Evolutionary conservation across 64 coral and sea anemone species (phyloP).

Genomic region (Montipora capricornis): DNA sequence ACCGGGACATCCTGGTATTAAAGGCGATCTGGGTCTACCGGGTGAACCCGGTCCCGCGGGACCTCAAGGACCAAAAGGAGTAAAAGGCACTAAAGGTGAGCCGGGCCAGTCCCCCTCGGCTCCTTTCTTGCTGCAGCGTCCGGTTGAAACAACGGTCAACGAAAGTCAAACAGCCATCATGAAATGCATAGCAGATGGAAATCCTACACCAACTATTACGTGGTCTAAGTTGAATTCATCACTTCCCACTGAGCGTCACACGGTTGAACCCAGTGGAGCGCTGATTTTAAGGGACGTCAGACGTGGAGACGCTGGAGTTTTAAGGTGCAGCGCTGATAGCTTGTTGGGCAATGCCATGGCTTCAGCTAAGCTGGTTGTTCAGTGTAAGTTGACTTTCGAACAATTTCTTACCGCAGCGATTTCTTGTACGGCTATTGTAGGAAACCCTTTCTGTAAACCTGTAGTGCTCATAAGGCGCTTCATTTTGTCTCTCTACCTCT

Average conservation of each 20-base stretch:
- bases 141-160: background rate
- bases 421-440: no score
- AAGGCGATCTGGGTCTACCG: conserved; percentile 1
- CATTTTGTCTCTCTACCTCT: no score
- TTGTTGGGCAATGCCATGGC: conserved; percentile 20
- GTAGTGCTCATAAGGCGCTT: no score
- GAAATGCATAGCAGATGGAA: conserved; percentile 39
- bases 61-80: conserved; percentile 14
- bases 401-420: no score
- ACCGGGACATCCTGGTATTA: background rate
- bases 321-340: conserved; percentile 47
- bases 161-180: conserved; percentile 29
- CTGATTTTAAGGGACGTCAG: conserved; percentile 18
- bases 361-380: conserved; percentile 20
- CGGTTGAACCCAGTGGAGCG: conserved; percentile 8
- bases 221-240: conserved; percentile 1
- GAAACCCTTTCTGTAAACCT: no score
- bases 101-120: background rate
- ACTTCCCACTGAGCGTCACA: conserved; percentile 25
- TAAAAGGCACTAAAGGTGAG: conserved; percentile 32
- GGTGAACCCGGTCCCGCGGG: background rate
- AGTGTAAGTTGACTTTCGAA: conserved; percentile 18
- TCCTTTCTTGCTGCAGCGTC: background rate
- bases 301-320: conserved; percentile 38
- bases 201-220: conserved; percentile 47